phyloP scores from a whole-genome alignment of 2,113 vertebrate genomes.

The Blennius ocellaris region DNA sequence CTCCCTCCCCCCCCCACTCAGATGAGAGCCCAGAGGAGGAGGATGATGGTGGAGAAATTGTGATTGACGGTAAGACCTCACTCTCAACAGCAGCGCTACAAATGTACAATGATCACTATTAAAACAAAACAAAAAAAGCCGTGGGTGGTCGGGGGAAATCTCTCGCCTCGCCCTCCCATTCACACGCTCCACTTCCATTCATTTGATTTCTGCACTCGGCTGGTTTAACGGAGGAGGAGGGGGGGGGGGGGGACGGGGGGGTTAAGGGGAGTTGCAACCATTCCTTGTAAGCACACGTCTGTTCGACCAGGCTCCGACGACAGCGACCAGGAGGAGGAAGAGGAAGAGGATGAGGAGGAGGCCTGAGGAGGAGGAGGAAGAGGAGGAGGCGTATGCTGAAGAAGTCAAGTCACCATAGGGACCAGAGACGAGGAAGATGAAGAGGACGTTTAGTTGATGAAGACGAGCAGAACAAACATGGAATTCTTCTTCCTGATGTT shows the following conservation, averaged over 20 bases:
- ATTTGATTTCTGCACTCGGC: not conserved
- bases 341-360: conserved; percentile 60
- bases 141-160: not conserved
- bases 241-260: no score
- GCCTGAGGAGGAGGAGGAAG: conserved; percentile 43
- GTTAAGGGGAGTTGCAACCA: not conserved
- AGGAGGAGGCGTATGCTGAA: conserved; percentile 62
- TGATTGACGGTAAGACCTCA: conserved; percentile 78
- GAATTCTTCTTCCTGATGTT: conserved; percentile 46
- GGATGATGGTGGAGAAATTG: conserved; percentile 75
- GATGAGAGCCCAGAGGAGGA: conserved; percentile 78
- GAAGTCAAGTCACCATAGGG: conserved; percentile 56
- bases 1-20: no score
- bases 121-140: not conserved
- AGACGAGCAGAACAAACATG: conserved; percentile 59
- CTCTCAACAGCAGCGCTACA: conserved; percentile 21
- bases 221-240: no score
- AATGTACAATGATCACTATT: conserved; percentile 34
- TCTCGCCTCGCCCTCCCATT: not conserved
- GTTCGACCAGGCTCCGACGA: conserved; percentile 76
- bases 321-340: conserved; percentile 76
- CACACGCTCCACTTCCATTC: no score
- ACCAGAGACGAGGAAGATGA: conserved; percentile 62
- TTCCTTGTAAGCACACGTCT: not conserved
- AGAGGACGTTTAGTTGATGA: conserved; percentile 57